Base-by-base conservation (phyloP, 2,888 invertebrate species). In the Dromius quadrimaculatus region DNA sequence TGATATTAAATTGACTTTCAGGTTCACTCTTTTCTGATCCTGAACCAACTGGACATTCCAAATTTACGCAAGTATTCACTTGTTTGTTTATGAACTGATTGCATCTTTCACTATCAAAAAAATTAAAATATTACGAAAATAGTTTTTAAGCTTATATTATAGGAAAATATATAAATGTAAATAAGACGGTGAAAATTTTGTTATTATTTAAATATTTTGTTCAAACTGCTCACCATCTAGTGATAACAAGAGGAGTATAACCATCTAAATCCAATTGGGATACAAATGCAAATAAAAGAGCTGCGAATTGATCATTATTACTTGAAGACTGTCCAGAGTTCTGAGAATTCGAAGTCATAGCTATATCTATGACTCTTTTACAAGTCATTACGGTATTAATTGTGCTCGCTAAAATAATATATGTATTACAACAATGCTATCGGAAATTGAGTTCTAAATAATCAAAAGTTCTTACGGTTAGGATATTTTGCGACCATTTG, bases 221-320 rank as follows among this genome's bases (percentile, higher is more conserved):
- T 28, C 13, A 23, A 13, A 54, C 6, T 11, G 70, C 73, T 74
- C 76, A 80, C 84, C 88, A 88, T 80, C 83, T 84, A 8, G 78
- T 82, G 36, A 79, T 76, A 15, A 83, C 75, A 22, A 82, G 74
- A 13, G 75, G 74, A 6, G 74, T 73, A 1, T 84, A 79, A 0
- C 89, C 88, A 73, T 92, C 92, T 61, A 93, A 82, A 79, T 93
- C 90, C n/a, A 92, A 84, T 54, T 89, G 86, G 1, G 89, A 89
- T 6, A 93, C 83, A 61, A 88, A 80, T 0, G 88, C 91, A 76
- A 87, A 89, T 4, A 93, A 79, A 2, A 91, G 83, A 1, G 89
- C 89, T n/a, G 91, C 89, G 78, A 93, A 91, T 32, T 90, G 88
- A 11, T 86, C 83, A 78, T 84, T 71, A 76, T 83, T 74, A 0